Percentiles rank a stretch among this genome's conserved stretches.
phyloP scores from a whole-genome alignment of 2,797 vertebrate genomes.

The Pachyuromys duprasi region DNA sequence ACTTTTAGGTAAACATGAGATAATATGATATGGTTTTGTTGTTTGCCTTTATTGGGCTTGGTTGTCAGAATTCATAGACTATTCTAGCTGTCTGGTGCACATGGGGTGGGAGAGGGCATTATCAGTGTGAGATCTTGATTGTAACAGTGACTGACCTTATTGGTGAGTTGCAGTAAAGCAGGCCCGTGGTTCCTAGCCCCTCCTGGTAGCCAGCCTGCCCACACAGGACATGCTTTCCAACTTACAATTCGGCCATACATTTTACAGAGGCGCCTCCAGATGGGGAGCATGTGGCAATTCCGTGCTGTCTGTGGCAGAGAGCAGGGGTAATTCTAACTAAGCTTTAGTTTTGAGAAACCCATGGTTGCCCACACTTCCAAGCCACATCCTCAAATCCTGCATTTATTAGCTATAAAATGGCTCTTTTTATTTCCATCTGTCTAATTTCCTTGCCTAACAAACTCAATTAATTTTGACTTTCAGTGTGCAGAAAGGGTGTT shows the following conservation, averaged over 20 bases:
- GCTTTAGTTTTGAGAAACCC: constrained; percentile 25
- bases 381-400: constrained; percentile 49
- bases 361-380: constrained; percentile 17
- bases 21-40: not conserved
- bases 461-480: constrained; percentile 61
- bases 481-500: not conserved
- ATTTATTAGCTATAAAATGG: constrained; percentile 60
- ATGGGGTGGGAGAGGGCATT: not conserved
- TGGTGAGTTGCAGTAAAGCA: not conserved
- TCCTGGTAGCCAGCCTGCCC: constrained; percentile 7
- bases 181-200: not conserved
- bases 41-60: constrained; percentile 1
- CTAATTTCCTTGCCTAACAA: constrained; percentile 55
- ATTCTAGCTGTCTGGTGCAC: not conserved
- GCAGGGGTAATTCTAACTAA: not conserved
- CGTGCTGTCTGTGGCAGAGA: not conserved
- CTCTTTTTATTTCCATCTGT: constrained; percentile 46
- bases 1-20: not conserved
- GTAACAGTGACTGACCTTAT: not conserved
- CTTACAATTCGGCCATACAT: not conserved
- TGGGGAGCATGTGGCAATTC: not conserved
- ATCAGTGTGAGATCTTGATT: not conserved
- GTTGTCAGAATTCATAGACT: not conserved
- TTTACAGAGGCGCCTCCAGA: not conserved
- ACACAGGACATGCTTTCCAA: not conserved